These are phyloP conservation scores for Catalaphyllia jardinei DNA, from an alignment of 64 coral and sea anemone species.

Conservation along the genomic window DNA sequence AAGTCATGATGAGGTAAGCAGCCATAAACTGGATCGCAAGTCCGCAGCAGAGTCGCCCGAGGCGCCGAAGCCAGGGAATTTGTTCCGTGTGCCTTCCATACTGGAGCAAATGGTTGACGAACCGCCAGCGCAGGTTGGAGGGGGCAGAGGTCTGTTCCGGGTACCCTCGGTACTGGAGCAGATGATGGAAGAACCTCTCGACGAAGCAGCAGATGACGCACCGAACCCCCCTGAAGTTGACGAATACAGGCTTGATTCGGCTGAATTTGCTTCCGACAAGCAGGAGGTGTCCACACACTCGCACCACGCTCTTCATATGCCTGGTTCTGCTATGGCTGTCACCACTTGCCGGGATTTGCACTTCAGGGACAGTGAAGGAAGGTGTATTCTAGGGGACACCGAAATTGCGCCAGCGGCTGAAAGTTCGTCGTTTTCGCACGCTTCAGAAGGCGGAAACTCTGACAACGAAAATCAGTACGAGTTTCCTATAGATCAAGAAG, in stretches of 20 bases:
- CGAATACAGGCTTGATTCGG: constrained; percentile 83
- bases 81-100: constrained; percentile 76
- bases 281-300: constrained; percentile 66
- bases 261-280: constrained; percentile 74
- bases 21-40: constrained; percentile 20
- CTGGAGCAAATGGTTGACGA: constrained; percentile 84
- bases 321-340: constrained; percentile 44
- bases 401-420: constrained; percentile 12
- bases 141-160: constrained; percentile 32
- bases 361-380: constrained; percentile 42
- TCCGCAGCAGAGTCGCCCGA: neutral
- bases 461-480: neutral
- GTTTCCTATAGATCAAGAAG: constrained; percentile 32
- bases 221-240: constrained; percentile 55
- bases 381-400: constrained; percentile 36
- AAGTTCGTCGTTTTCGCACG: constrained; percentile 40
- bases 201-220: constrained; percentile 21
- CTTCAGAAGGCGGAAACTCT: constrained; percentile 24
- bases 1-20: constrained; percentile 5
- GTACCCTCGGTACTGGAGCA: constrained; percentile 83
- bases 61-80: neutral
- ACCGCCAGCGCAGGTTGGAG: neutral
- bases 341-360: constrained; percentile 43
- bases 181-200: constrained; percentile 53
- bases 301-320: constrained; percentile 71